Evolutionary conservation across 1,140 invertebrate genomes (phyloP), one percentile per base, ranked within the genome.

Genomic region (Rhagoletis zephyria): DNA sequence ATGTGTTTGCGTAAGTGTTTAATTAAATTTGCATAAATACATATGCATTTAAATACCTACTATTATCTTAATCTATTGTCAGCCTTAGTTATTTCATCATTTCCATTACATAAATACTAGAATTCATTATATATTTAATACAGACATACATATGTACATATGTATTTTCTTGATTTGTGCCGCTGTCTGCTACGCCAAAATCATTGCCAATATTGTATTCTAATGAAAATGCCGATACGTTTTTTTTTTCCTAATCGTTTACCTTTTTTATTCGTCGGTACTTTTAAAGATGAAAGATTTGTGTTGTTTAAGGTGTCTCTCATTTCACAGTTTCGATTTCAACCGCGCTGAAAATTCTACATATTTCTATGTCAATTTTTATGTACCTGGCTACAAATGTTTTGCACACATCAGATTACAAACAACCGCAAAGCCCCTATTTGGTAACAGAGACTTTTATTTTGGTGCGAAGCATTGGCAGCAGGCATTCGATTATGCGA

Each of bases 391-490:
- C 5, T 56, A 56, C 10, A 10, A 7, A 1, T 56, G 51, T 56
- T 56, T 7, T 56, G 51, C 10, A 56, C 51, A 56, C 51, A 74
- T 12, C n/a, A 42, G n/a, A 40, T n/a, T 30, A 30, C 30, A 42
- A 74, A 42, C 40, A 74, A 74, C 67, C 67, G 67, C 67, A 74
- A 45, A 48, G 45, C 0, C 67, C 67, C 16, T 74, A 74, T 74
- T 74, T 16, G 67, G 67, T 1, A 74, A 45, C 45, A n/a, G 42
- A 16, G 40, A 74, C 16, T 7, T 16, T 48, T 74, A 12, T 74
- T 74, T 74, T 48, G 67, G 67, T 45, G 67, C 42, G 67, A 74
- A 74, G 14, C 67, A 74, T 74, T 74, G 67, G 12, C 67, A 48
- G 45, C 3, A 14, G 40, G 42, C 67, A 74, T 74, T 45, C 67